Conservation (phyloP, 2,797 vertebrate genomes). For the Phoebastria nigripes region DNA sequence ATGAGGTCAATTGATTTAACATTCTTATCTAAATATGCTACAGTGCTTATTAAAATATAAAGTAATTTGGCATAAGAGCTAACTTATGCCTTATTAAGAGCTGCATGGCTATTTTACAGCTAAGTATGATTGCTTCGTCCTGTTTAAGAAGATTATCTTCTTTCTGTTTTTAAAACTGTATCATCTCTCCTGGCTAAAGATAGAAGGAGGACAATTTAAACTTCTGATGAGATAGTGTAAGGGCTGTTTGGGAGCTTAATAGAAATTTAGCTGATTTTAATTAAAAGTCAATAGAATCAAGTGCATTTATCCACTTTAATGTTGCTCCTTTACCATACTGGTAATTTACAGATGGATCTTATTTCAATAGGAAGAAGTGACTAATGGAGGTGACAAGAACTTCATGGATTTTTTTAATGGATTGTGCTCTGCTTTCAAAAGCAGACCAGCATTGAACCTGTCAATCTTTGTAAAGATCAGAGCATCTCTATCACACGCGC, state of each 20-base stretch:
- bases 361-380: background rate
- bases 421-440: background rate
- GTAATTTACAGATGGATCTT: background rate
- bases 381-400: background rate
- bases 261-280: conserved; percentile 1
- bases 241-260: background rate
- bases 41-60: conserved; percentile 6
- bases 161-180: background rate
- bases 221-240: background rate
- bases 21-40: background rate
- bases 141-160: conserved; percentile 25
- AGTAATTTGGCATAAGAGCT: background rate
- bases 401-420: background rate
- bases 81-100: background rate
- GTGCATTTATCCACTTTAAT: background rate
- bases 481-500: background rate
- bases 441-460: background rate
- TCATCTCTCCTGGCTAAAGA: background rate
- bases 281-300: background rate
- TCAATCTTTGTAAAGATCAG: background rate
- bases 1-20: background rate
- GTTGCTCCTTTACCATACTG: background rate
- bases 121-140: background rate
- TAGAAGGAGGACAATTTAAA: background rate
- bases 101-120: background rate